Percentiles rank a stretch among this genome's conserved stretches.
Evolutionary conservation across 2,113 vertebrate species (phyloP).

Genomic region (Donacobius atricapilla): DNA sequence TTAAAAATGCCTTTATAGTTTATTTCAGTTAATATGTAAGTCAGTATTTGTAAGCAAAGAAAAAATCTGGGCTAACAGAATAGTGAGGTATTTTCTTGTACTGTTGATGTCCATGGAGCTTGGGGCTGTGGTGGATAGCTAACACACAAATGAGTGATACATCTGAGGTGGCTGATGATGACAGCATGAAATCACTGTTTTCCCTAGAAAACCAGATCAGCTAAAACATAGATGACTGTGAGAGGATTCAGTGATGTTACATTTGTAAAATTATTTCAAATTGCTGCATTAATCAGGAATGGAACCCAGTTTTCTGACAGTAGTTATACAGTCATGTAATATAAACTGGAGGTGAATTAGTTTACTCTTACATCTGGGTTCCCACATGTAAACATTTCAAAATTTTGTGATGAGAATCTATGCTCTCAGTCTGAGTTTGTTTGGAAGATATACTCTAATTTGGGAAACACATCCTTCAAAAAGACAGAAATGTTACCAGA

Average conservation of each 20-base stretch:
- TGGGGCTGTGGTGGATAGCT: not conserved
- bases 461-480: not conserved
- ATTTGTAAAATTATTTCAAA: not conserved
- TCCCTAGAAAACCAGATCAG: not conserved
- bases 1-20: not conserved
- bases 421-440: not conserved
- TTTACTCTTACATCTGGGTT: not conserved
- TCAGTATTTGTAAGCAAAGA: not conserved
- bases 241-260: not conserved
- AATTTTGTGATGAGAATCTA: not conserved
- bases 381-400: slow-evolving; percentile 15
- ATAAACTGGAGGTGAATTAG: not conserved
- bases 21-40: not conserved
- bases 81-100: not conserved
- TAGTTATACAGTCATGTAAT: not conserved
- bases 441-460: not conserved
- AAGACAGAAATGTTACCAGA: not conserved
- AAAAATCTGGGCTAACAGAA: not conserved
- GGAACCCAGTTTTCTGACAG: not conserved
- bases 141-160: fast-evolving
- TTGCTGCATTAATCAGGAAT: not conserved
- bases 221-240: not conserved
- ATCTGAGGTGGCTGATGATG: not conserved
- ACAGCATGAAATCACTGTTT: not conserved
- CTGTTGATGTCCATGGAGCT: fast-evolving